A percentile compares a stretch with the other conserved stretches of the same genome.
phyloP scores from a whole-genome alignment of 2,113 vertebrate species.

The Narcine bancroftii region DNA sequence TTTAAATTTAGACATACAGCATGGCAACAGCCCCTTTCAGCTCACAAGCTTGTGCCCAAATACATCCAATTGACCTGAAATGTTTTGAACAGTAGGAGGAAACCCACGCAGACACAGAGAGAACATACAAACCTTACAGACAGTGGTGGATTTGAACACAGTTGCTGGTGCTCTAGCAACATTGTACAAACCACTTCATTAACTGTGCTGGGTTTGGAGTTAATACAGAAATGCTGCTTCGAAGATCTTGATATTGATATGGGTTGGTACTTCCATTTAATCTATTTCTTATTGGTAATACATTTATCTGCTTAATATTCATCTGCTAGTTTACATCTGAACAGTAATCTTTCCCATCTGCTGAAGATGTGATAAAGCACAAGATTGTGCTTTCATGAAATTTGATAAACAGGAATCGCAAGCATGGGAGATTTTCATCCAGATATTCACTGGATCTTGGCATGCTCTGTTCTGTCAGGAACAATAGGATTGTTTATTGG shows the following conservation, averaged over 20 bases:
- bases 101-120: too few species aligned
- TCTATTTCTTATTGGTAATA: neutral
- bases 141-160: too few species aligned
- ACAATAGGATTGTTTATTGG: neutral
- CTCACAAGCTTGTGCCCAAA: too few species aligned
- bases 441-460: neutral
- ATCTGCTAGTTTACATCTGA: neutral
- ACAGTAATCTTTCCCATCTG: neutral
- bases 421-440: neutral
- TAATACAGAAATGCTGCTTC: neutral
- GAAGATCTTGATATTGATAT: neutral
- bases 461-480: neutral
- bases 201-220: too few species aligned
- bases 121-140: too few species aligned
- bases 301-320: neutral
- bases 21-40: too few species aligned
- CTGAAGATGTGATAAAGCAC: neutral
- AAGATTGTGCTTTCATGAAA: neutral
- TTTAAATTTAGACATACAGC: too few species aligned
- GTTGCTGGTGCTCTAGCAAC: too few species aligned
- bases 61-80: too few species aligned
- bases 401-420: neutral
- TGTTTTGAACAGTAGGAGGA: too few species aligned
- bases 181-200: too few species aligned
- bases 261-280: neutral